Evolutionary conservation across 2,888 invertebrate species (phyloP).

Genomic region (Meteorus colon): DNA sequence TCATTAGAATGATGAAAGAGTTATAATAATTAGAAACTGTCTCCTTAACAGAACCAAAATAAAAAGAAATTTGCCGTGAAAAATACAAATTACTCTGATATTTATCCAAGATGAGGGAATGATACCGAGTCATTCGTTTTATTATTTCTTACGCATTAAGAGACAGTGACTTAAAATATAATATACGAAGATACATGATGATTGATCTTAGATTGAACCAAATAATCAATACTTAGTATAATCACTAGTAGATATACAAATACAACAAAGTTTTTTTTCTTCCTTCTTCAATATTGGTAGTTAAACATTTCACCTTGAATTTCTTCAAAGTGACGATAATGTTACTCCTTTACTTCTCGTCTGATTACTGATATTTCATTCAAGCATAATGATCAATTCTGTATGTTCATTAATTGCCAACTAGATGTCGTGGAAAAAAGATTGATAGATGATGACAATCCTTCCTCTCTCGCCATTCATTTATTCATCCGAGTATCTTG

Average conservation of each 20-base stretch:
- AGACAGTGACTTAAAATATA: slow-evolving; percentile 64
- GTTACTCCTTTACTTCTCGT: slow-evolving; percentile 54
- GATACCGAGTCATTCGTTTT: slow-evolving; percentile 59
- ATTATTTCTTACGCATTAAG: slow-evolving; percentile 64
- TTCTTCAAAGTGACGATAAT: slow-evolving; percentile 59
- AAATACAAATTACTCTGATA: slow-evolving; percentile 39
- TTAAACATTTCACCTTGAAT: slow-evolving; percentile 46
- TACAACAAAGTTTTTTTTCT: slow-evolving; percentile 64
- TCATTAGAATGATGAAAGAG: too few relatives aligned
- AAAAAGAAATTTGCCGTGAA: slow-evolving; percentile 22
- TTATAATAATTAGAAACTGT: too few relatives aligned
- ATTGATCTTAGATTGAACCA: slow-evolving; percentile 63
- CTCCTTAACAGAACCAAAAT: neutral
- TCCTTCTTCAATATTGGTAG: slow-evolving; percentile 43
- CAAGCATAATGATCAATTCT: neutral
- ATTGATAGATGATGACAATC: slow-evolving; percentile 56
- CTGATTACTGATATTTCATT: slow-evolving; percentile 51
- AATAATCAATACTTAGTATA: slow-evolving; percentile 68
- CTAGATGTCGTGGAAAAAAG: slow-evolving; percentile 61
- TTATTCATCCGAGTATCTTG: slow-evolving; percentile 36
- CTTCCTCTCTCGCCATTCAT: slow-evolving; percentile 44
- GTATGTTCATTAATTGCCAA: slow-evolving; percentile 48
- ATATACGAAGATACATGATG: slow-evolving; percentile 68
- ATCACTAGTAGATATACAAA: slow-evolving; percentile 71
- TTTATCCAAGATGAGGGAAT: slow-evolving; percentile 51